Conservation (phyloP, 2,888 invertebrate species). For the Parochlus steinenii region DNA sequence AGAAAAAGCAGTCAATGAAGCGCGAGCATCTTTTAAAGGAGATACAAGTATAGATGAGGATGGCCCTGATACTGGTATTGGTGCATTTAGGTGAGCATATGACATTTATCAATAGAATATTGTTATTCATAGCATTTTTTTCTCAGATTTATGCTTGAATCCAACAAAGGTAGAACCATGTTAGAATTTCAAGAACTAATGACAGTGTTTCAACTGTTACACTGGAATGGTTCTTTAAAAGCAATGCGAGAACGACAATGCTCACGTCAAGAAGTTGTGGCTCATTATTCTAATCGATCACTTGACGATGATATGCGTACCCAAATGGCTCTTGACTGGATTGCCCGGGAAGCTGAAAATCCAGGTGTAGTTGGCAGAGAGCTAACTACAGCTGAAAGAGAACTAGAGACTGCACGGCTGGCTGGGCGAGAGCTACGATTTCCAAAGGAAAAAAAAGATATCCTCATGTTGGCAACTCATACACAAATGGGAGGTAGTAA, state of each 20-base stretch:
- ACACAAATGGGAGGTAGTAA: conserved; percentile 42
- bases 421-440: conserved; percentile 83
- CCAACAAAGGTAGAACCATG: conserved; percentile 85
- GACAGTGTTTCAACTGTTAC: conserved; percentile 92
- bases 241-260: conserved; percentile 92
- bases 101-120: not conserved
- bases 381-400: conserved; percentile 68
- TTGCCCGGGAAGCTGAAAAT: conserved; percentile 60
- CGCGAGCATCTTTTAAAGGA: conserved; percentile 69
- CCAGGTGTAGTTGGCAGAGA: conserved; percentile 64
- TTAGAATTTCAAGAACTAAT: conserved; percentile 90
- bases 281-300: conserved; percentile 83
- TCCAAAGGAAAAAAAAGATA: conserved; percentile 91
- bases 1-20: conserved; percentile 82
- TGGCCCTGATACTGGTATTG: conserved; percentile 53
- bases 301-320: conserved; percentile 91
- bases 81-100: conserved; percentile 41
- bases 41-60: conserved; percentile 40
- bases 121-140: conserved; percentile 2
- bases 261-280: conserved; percentile 81
- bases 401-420: conserved; percentile 68
- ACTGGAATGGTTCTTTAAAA: conserved; percentile 93
- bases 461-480: conserved; percentile 73
- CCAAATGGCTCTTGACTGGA: conserved; percentile 93
- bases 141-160: conserved; percentile 52